These are phyloP conservation scores for Panthera uncia DNA, from an alignment of 2,113 vertebrate species.

Conservation along the genomic window DNA sequence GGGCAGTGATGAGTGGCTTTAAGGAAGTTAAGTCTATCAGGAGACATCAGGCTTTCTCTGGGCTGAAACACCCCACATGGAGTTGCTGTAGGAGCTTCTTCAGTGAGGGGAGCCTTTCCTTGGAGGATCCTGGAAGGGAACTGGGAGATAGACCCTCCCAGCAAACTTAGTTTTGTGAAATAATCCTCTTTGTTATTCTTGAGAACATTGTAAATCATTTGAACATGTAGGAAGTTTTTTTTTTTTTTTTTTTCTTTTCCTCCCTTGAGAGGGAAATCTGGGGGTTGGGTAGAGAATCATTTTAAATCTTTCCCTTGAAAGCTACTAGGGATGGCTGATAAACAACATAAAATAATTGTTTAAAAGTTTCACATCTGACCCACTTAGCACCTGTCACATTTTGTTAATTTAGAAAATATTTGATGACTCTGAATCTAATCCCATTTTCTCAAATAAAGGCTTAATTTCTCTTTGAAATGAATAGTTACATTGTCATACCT, in stretches of 20 bases:
- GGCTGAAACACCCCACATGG: background rate
- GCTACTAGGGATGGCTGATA: background rate
- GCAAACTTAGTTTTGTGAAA: background rate
- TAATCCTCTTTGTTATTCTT: background rate
- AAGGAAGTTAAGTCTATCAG: background rate
- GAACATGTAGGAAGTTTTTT: background rate
- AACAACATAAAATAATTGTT: background rate
- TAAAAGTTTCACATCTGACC: conserved; percentile 12
- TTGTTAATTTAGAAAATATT: conserved; percentile 44
- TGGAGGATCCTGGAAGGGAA: background rate
- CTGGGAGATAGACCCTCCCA: background rate
- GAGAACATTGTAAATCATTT: background rate
- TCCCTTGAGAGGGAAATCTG: background rate
- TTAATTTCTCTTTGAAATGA: conserved; percentile 68
- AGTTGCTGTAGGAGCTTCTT: background rate
- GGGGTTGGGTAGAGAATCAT: background rate
- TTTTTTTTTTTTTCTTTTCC: background rate
- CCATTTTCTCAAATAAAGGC: conserved; percentile 3
- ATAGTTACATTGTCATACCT: conserved; percentile 49
- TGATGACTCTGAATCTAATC: conserved; percentile 5
- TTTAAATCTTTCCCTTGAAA: background rate
- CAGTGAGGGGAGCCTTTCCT: background rate
- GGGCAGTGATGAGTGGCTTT: background rate
- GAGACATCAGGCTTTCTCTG: background rate
- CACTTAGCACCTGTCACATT: background rate